Conservation (phyloP, 2,113 vertebrate species). For the Tichodroma muraria region DNA sequence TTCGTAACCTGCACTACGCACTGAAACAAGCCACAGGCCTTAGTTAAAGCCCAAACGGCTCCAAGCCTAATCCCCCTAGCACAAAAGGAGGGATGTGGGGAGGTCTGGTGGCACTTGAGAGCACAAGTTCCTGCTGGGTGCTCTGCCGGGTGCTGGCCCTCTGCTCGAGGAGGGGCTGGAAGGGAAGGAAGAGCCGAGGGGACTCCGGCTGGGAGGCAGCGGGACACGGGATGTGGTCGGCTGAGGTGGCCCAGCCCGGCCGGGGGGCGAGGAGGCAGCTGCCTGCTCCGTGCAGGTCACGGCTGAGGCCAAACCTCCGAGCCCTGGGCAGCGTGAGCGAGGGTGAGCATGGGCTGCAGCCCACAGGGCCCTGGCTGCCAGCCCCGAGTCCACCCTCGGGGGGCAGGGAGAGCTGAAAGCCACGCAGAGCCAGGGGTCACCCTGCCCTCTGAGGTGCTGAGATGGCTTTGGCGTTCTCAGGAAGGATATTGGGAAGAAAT, state of each 20-base stretch:
- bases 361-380: fast-evolving
- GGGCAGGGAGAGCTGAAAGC: not conserved
- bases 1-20: not conserved
- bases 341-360: not conserved
- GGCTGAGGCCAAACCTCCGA: not conserved
- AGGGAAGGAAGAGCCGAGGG: not conserved
- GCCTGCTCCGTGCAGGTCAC: not conserved
- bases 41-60: not conserved
- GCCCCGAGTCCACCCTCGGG: fast-evolving
- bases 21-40: not conserved
- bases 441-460: fast-evolving
- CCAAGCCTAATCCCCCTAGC: not conserved
- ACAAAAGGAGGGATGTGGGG: not conserved
- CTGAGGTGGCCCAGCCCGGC: not conserved
- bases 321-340: not conserved
- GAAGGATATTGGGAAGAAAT: not conserved
- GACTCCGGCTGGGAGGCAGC: not conserved
- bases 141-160: not conserved
- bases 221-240: not conserved
- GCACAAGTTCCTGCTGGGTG: no score
- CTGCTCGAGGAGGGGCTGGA: fast-evolving
- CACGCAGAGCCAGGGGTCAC: fast-evolving
- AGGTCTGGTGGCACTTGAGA: not conserved
- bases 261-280: not conserved
- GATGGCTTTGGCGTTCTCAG: not conserved